phyloP scores from a whole-genome alignment of 2,888 invertebrate genomes.

The Rapana venosa region DNA sequence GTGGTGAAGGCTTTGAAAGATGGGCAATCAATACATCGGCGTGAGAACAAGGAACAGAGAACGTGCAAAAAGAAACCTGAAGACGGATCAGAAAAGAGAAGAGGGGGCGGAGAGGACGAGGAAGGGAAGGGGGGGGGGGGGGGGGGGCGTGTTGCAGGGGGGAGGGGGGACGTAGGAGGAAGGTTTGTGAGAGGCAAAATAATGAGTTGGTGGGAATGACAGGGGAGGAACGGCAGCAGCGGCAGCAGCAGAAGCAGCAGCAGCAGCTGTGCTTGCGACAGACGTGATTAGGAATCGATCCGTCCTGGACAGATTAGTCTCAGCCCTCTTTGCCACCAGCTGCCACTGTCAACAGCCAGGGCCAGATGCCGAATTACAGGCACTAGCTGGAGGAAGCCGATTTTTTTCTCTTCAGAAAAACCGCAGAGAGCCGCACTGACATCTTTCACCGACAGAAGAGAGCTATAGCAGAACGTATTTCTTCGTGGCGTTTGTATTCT shows the following conservation, averaged over 20 bases:
- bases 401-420: background rate
- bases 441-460: background rate
- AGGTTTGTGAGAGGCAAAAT: background rate
- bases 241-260: background rate
- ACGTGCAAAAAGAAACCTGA: constrained; percentile 3
- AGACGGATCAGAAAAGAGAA: background rate
- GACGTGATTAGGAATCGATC: constrained; percentile 31
- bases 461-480: no score
- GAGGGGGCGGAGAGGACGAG: background rate
- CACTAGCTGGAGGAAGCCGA: background rate
- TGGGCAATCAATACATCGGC: constrained; percentile 11
- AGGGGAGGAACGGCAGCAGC: background rate
- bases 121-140: background rate
- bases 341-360: constrained; percentile 23
- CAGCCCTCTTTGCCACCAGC: constrained; percentile 22
- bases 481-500: no score
- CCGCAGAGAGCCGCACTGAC: background rate
- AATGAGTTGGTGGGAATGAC: background rate
- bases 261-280: constrained; percentile 27
- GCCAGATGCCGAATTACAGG: constrained; percentile 19
- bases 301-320: constrained; percentile 15
- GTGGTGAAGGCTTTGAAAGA: constrained; percentile 12
- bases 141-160: background rate
- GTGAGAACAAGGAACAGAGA: background rate
- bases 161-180: background rate